Conservation (phyloP, 2,113 vertebrate species). For the Climacteris rufus region DNA sequence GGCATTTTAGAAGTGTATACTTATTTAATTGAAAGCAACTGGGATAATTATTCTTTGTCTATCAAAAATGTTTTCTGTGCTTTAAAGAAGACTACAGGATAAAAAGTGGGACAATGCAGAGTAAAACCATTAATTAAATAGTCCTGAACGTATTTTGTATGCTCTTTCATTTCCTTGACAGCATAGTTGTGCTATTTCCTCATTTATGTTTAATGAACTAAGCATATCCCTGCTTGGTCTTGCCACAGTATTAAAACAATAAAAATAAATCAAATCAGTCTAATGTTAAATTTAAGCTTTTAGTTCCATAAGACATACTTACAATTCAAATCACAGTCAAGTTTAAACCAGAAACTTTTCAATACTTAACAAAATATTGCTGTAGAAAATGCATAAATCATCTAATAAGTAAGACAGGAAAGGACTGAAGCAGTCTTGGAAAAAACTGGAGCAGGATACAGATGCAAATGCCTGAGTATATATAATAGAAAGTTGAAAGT, state of each 20-base stretch:
- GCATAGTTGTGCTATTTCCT: slow-evolving; percentile 13
- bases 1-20: neutral
- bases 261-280: neutral
- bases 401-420: neutral
- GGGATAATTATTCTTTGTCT: neutral
- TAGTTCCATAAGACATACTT: neutral
- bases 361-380: slow-evolving; percentile 16
- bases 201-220: slow-evolving; percentile 46
- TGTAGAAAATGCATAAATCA: neutral
- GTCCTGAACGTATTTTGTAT: neutral
- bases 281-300: neutral
- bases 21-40: slow-evolving; percentile 15
- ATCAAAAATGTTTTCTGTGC: neutral
- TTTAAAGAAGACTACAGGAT: slow-evolving; percentile 14
- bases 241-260: slow-evolving; percentile 6
- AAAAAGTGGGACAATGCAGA: slow-evolving; percentile 37
- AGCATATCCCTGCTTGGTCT: neutral
- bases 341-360: slow-evolving; percentile 1
- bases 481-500: neutral
- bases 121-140: slow-evolving; percentile 25
- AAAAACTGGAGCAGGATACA: neutral
- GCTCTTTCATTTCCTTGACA: slow-evolving; percentile 48
- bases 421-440: neutral
- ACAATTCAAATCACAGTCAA: neutral
- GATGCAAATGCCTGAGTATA: neutral